Evolutionary conservation across 2,888 invertebrate species (phyloP).

Genomic region (Leptinotarsa peninsularis): DNA sequence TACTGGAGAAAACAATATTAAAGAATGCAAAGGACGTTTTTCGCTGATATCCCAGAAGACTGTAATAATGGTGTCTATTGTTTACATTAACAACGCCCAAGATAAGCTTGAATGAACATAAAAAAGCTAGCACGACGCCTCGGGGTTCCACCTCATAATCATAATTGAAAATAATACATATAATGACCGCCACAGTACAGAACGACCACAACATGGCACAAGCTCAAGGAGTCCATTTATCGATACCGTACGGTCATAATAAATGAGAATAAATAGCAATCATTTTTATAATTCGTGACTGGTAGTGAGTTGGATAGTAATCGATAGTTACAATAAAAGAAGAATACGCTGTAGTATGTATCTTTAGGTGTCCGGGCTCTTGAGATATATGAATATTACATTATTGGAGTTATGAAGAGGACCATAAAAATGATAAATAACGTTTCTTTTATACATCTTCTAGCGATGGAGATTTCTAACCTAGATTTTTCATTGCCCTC

Average conservation of each 20-base stretch:
- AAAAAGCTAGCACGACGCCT: neutral
- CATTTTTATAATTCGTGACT: neutral
- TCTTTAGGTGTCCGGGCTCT: no score
- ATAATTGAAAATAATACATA: slow-evolving; percentile 15
- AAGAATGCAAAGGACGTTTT: neutral
- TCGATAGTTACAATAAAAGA: neutral
- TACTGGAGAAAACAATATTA: neutral
- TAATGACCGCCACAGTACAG: slow-evolving; percentile 18
- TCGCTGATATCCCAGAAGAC: neutral
- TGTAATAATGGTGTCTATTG: slow-evolving; percentile 17
- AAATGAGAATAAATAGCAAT: slow-evolving; percentile 8
- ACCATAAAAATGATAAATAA: no score
- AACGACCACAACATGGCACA: neutral
- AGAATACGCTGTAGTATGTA: no score
- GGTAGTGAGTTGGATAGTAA: neutral
- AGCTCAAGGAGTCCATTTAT: slow-evolving; percentile 19
- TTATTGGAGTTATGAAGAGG: no score
- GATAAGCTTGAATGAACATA: slow-evolving; percentile 10
- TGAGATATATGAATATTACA: no score
- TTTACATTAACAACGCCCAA: slow-evolving; percentile 20
- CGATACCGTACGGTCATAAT: slow-evolving; percentile 12
- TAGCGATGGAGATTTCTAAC: no score
- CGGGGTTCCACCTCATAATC: slow-evolving; percentile 15
- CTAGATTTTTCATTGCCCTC: no score
- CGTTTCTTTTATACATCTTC: no score